These are phyloP conservation scores for Lomographa bimaculata DNA, from an alignment of 2,888 invertebrate species.

Conservation along the genomic window DNA sequence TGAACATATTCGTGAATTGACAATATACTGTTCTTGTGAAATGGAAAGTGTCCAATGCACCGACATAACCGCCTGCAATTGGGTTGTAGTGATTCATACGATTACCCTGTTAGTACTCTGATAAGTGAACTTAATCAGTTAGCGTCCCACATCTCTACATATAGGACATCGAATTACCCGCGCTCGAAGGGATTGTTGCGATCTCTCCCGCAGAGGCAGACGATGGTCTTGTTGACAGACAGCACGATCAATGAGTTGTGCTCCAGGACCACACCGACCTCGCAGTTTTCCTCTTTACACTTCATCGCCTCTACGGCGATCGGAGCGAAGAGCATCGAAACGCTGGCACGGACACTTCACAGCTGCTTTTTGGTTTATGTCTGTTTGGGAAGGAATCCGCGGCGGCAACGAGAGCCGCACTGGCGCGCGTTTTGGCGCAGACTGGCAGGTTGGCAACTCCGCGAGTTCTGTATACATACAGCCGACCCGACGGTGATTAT, in stretches of 20 bases:
- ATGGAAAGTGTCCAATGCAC: slow-evolving; percentile 16
- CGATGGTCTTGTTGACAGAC: slow-evolving; percentile 79
- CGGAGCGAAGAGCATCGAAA: slow-evolving; percentile 81
- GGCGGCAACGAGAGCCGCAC: slow-evolving; percentile 60
- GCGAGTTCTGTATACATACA: slow-evolving; percentile 64
- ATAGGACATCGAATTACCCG: slow-evolving; percentile 71
- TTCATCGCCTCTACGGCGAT: slow-evolving; percentile 83
- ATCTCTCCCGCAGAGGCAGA: slow-evolving; percentile 79
- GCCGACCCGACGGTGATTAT: slow-evolving; percentile 73
- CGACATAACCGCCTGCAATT: slow-evolving; percentile 26
- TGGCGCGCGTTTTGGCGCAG: slow-evolving; percentile 71
- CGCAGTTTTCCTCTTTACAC: slow-evolving; percentile 83
- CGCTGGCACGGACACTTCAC: slow-evolving; percentile 68
- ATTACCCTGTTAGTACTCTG: slow-evolving; percentile 38
- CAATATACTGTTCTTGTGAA: slow-evolving; percentile 16
- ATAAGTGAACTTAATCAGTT: slow-evolving; percentile 44
- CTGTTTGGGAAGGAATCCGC: slow-evolving; percentile 48
- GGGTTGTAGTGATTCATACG: slow-evolving; percentile 28
- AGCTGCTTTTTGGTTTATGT: slow-evolving; percentile 41
- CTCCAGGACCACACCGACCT: slow-evolving; percentile 80
- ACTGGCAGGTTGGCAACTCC: slow-evolving; percentile 67
- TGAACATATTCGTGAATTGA: slow-evolving; percentile 17
- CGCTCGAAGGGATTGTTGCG: slow-evolving; percentile 76
- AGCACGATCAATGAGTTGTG: slow-evolving; percentile 80
- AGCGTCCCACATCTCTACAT: slow-evolving; percentile 53